phyloP scores from a whole-genome alignment of 2,888 invertebrate genomes.

The Melieria crassipennis region DNA sequence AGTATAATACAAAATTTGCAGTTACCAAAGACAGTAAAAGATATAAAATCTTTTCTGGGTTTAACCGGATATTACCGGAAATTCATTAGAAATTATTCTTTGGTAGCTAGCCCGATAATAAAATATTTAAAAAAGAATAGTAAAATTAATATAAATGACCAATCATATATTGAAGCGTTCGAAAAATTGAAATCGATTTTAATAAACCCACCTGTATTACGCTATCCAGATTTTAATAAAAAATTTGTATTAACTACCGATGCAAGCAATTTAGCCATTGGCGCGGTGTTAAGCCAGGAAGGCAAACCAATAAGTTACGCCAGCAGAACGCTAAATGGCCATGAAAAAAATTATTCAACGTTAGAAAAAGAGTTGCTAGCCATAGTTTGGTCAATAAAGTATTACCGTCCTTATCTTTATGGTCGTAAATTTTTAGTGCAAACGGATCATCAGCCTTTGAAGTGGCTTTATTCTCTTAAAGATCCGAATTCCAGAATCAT shows the following conservation, averaged over 20 bases:
- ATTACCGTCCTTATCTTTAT: slow-evolving; percentile 35
- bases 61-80: slow-evolving; percentile 13
- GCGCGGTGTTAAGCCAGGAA: slow-evolving; percentile 49
- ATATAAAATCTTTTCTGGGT: slow-evolving; percentile 10
- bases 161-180: not conserved
- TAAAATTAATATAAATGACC: slow-evolving; percentile 8
- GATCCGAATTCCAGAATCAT: slow-evolving; percentile 12
- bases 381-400: slow-evolving; percentile 48
- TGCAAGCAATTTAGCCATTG: slow-evolving; percentile 49
- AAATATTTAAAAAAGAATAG: slow-evolving; percentile 8
- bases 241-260: slow-evolving; percentile 22
- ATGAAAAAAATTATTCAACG: slow-evolving; percentile 47
- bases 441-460: not conserved
- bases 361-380: slow-evolving; percentile 46
- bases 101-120: not conserved
- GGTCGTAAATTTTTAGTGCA: slow-evolving; percentile 24
- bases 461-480: too few relatives aligned
- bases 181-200: slow-evolving; percentile 8
- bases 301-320: slow-evolving; percentile 48
- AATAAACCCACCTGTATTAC: slow-evolving; percentile 20
- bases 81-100: slow-evolving; percentile 7
- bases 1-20: not conserved
- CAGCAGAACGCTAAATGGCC: slow-evolving; percentile 12
- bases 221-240: slow-evolving; percentile 31
- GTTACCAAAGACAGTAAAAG: slow-evolving; percentile 1